A percentile compares a stretch with the other conserved stretches of the same genome.
Conservation (phyloP, 2,113 vertebrate genomes). For the Thymallus thymallus region DNA sequence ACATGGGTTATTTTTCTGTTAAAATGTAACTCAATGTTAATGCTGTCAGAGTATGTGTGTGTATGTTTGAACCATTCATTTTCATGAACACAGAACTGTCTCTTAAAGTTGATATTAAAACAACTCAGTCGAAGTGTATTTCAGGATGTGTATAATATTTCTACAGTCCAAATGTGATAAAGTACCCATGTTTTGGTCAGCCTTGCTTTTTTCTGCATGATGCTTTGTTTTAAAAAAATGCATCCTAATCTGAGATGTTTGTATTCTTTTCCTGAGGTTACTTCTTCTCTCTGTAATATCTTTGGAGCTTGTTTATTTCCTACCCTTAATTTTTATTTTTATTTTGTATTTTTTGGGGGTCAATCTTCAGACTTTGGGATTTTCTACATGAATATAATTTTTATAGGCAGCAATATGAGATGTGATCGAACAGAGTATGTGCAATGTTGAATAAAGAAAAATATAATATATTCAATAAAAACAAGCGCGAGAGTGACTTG, state of each 20-base stretch:
- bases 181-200: constrained; percentile 68
- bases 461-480: constrained; percentile 81
- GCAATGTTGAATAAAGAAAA: constrained; percentile 80
- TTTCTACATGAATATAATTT: constrained; percentile 81
- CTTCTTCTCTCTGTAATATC: constrained; percentile 56
- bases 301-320: constrained; percentile 62
- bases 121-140: background rate
- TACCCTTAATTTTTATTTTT: constrained; percentile 42
- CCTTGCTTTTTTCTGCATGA: constrained; percentile 78
- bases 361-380: constrained; percentile 69
- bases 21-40: too few relatives aligned
- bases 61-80: constrained; percentile 26
- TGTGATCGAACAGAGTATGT: constrained; percentile 81
- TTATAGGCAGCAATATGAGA: constrained; percentile 84
- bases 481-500: constrained; percentile 11
- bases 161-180: constrained; percentile 57
- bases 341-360: constrained; percentile 26
- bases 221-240: constrained; percentile 74
- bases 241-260: constrained; percentile 69
- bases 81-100: constrained; percentile 18
- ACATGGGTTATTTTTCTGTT: too few relatives aligned
- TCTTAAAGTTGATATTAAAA: background rate
- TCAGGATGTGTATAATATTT: constrained; percentile 68
- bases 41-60: background rate
- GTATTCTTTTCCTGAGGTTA: constrained; percentile 63